phyloP scores from a whole-genome alignment of 2,888 invertebrate species.

The Notodonta dromedarius region DNA sequence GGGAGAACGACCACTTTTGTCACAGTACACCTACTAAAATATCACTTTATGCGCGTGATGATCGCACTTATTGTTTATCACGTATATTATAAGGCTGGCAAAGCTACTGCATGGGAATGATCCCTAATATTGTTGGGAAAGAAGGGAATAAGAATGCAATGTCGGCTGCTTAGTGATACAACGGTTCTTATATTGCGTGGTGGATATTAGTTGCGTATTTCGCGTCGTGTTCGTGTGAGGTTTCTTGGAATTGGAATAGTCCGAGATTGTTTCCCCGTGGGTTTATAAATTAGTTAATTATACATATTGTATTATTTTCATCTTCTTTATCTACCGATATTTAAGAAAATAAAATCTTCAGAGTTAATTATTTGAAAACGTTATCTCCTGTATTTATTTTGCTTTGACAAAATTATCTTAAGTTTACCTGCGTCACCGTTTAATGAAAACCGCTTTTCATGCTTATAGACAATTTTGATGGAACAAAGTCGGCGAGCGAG shows the following conservation, averaged over 20 bases:
- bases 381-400: too few species aligned
- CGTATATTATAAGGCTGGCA: slow-evolving; percentile 51
- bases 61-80: slow-evolving; percentile 62
- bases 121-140: slow-evolving; percentile 45
- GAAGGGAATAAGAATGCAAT: slow-evolving; percentile 18
- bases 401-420: too few species aligned
- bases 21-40: slow-evolving; percentile 55
- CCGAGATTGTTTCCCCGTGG: slow-evolving; percentile 6
- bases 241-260: slow-evolving; percentile 38
- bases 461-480: too few species aligned
- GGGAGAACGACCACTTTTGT: slow-evolving; percentile 57
- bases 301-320: too few species aligned
- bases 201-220: background rate
- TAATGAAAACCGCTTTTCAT: too few species aligned
- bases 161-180: background rate
- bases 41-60: slow-evolving; percentile 59
- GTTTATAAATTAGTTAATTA: too few species aligned
- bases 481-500: too few species aligned
- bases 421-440: too few species aligned
- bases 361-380: too few species aligned
- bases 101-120: slow-evolving; percentile 54
- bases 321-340: too few species aligned
- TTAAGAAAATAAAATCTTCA: too few species aligned
- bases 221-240: slow-evolving; percentile 21
- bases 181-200: background rate